Evolutionary conservation across 2,797 vertebrate species (phyloP).

Genomic region (Helostoma temminkii): DNA sequence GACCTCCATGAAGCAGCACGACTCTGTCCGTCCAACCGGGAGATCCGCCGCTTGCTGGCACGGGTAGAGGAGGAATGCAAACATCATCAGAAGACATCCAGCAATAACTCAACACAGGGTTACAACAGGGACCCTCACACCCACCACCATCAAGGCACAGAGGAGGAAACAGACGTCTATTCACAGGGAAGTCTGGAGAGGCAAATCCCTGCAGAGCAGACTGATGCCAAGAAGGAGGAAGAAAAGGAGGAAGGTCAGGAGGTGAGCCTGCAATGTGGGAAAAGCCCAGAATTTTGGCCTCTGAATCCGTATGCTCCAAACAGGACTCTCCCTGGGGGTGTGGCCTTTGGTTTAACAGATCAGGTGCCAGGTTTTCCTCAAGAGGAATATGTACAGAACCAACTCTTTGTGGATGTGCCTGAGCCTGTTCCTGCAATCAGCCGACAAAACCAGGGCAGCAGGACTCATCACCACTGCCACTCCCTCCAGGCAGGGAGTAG

Average conservation of each 20-base stretch:
- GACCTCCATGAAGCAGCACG: slow-evolving; percentile 94
- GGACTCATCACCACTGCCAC: slow-evolving; percentile 91
- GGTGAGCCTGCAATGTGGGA: slow-evolving; percentile 63
- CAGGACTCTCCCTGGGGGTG: slow-evolving; percentile 87
- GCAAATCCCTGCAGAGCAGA: slow-evolving; percentile 67
- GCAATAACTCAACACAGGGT: slow-evolving; percentile 75
- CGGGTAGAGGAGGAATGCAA: slow-evolving; percentile 96
- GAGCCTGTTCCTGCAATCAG: slow-evolving; percentile 82
- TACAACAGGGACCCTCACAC: slow-evolving; percentile 83
- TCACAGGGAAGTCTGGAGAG: slow-evolving; percentile 78
- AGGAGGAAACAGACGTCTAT: slow-evolving; percentile 69
- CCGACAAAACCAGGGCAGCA: slow-evolving; percentile 90
- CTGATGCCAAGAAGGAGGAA: slow-evolving; percentile 67
- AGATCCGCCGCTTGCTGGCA: slow-evolving; percentile 91
- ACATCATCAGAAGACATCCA: slow-evolving; percentile 88
- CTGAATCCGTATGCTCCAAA: slow-evolving; percentile 82
- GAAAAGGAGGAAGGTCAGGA: slow-evolving; percentile 80
- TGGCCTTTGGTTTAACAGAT: slow-evolving; percentile 67
- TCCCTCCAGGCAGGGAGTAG: slow-evolving; percentile 85
- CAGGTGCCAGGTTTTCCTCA: slow-evolving; percentile 67
- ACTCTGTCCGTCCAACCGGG: slow-evolving; percentile 93
- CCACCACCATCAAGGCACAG: slow-evolving; percentile 70
- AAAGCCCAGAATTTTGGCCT: slow-evolving; percentile 80
- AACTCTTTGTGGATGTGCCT: slow-evolving; percentile 81
- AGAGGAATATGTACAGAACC: slow-evolving; percentile 79